Conservation (phyloP, 37 sponge, comb jelly and placozoan genomes). For the Bolinopsis microptera region DNA sequence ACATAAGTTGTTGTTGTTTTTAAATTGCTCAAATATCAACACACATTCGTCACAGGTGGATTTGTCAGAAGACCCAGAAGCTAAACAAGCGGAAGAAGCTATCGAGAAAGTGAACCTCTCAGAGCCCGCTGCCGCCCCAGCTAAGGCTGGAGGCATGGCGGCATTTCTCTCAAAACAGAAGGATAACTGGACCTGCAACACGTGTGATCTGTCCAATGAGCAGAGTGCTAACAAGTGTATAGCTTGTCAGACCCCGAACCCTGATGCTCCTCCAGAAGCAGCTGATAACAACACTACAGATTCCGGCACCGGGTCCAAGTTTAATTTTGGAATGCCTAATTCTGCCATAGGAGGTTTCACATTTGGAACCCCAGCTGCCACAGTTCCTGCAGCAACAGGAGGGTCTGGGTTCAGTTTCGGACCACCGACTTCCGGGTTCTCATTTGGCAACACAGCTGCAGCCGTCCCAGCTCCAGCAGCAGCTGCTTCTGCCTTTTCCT, state of each 20-base stretch:
- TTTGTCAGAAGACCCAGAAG: not conserved
- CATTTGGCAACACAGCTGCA: conserved; percentile 21
- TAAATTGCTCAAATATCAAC: too few species aligned
- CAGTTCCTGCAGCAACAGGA: not conserved
- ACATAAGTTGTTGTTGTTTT: too few species aligned
- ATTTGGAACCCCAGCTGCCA: not conserved
- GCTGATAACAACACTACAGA: not conserved
- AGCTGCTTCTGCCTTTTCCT: not conserved
- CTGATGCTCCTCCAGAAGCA: conserved; percentile 15
- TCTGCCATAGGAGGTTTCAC: not conserved
- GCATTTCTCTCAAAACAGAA: conserved; percentile 1
- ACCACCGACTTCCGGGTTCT: not conserved
- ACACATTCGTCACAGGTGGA: conserved; percentile 15
- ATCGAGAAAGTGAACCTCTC: conserved; percentile 4
- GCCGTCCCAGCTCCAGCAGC: conserved; percentile 6
- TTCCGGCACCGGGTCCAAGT: not conserved
- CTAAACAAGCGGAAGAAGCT: not conserved
- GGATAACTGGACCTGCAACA: not conserved
- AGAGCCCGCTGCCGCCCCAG: conserved; percentile 10
- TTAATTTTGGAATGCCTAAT: not conserved
- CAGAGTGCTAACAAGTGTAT: conserved; percentile 1
- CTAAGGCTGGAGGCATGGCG: conserved; percentile 5
- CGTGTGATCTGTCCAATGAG: not conserved
- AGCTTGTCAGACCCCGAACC: conserved; percentile 47
- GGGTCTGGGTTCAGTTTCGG: not conserved